A percentile compares a stretch with the other conserved stretches of the same genome.
Conservation (phyloP, 2,888 invertebrate species). For the Eutolmus rufibarbis region DNA sequence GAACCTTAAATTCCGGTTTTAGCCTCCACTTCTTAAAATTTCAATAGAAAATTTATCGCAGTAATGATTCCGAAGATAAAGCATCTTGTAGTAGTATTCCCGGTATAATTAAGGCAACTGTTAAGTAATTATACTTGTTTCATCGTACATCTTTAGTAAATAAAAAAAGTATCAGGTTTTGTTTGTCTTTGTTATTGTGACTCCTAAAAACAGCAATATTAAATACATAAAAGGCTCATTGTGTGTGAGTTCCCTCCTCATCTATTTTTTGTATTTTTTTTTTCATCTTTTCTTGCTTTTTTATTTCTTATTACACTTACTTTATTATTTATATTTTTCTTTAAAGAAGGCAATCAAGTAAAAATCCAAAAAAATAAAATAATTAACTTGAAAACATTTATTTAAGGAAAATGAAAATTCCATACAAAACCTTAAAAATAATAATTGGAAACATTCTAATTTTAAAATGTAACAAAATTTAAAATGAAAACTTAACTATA, state of each 20-base stretch:
- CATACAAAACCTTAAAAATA: not conserved
- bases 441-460: not conserved
- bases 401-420: not conserved
- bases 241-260: slow-evolving; percentile 21
- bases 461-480: not conserved
- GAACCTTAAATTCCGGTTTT: not conserved
- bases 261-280: not conserved
- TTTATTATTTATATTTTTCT: not conserved
- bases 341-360: not conserved
- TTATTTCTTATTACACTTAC: not conserved
- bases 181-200: slow-evolving; percentile 37
- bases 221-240: slow-evolving; percentile 47
- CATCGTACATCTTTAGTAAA: slow-evolving; percentile 26
- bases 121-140: slow-evolving; percentile 20
- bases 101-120: slow-evolving; percentile 47
- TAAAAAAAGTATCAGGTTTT: slow-evolving; percentile 44
- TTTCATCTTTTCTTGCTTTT: slow-evolving; percentile 1
- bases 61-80: not conserved
- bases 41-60: not conserved
- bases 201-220: slow-evolving; percentile 49
- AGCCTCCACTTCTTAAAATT: not conserved
- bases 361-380: not conserved
- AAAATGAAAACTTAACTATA: not conserved
- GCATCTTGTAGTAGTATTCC: not conserved
- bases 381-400: not conserved